Base-by-base conservation (phyloP, 1,140 invertebrate species). In the Cepaea nemoralis region DNA sequence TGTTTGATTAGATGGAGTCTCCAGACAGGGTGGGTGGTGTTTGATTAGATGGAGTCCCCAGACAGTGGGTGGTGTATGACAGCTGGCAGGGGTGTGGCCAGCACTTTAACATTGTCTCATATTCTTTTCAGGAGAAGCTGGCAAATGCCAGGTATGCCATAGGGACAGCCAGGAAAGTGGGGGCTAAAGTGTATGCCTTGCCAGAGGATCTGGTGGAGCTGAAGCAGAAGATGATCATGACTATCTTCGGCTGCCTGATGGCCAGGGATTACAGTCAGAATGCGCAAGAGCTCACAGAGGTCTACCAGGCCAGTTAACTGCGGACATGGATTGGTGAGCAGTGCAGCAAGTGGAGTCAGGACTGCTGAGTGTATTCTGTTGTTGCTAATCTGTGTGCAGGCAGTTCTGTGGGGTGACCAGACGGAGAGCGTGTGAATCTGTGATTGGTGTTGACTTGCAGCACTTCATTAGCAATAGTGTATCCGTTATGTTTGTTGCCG, bases 201-300 rank as follows among this genome's bases (percentile, higher is more conserved):
- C 98, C 98, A n/a, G 98, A 99, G 93, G 98, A 99, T 92, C 99
- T 99, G 87, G 96, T 97, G 3, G 98, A 99, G 93, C 95, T 98
- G 0, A 99, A 99, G 91, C 96, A 95, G 40, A 99, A 99, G 93
- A 98, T 99, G 97, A 96, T 99, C 35, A 98, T 99, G 97, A 99
- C 98, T 10, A 96, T 99, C 69, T 99, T 99, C 93, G 98, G 98
- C 37, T 99, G 98, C 91, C 93, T 99, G 82, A 99, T 99, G 98
- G 96, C 97, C 31, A 94, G 97, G 88, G 97, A 98, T 92, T 59
- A 79, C 33, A 80, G 78, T 33, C 59, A 67, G 39, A 77, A 70
- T 45, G 82, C 73, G 12, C 78, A 80, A 35, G 67, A 63, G 22
- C n/a, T 83, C 12, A 81, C 82, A 33, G 37, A 80, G 12, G 27